A percentile compares a stretch with the other conserved stretches of the same genome.
phyloP scores from a whole-genome alignment of 2,113 vertebrate genomes.

The Nothocercus nigrocapillus region DNA sequence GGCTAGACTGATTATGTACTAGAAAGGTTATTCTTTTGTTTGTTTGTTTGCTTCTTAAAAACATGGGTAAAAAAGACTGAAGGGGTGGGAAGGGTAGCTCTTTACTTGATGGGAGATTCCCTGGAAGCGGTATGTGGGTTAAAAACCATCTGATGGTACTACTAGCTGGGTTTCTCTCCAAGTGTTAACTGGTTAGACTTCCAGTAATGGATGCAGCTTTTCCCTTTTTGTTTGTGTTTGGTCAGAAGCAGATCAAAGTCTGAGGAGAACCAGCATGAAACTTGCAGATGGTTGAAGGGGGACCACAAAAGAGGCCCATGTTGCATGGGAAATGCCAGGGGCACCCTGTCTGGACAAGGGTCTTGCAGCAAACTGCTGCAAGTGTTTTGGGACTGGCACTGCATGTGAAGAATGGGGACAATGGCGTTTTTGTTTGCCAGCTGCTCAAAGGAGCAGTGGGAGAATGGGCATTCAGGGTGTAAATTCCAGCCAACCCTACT shows the following conservation, averaged over 20 bases:
- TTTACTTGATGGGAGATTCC: background rate
- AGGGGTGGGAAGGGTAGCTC: background rate
- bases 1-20: background rate
- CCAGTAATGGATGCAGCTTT: background rate
- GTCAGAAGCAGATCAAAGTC: slow-evolving; percentile 6
- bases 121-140: background rate
- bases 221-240: background rate
- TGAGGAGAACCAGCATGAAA: background rate
- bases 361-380: background rate
- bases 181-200: background rate
- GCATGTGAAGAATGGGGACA: background rate
- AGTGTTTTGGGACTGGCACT: background rate
- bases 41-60: background rate
- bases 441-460: background rate
- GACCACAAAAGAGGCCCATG: slow-evolving; percentile 3
- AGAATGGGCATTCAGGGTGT: background rate
- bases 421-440: background rate
- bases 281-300: background rate
- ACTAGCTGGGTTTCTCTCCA: background rate
- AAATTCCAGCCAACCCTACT: background rate
- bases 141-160: accelerated
- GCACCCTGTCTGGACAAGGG: background rate
- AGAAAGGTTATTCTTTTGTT: background rate
- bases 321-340: background rate
- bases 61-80: background rate